Evolutionary conservation across 2,888 invertebrate genomes (phyloP), one percentile per base, ranked within the genome.

Genomic region (Rhingia campestris): DNA sequence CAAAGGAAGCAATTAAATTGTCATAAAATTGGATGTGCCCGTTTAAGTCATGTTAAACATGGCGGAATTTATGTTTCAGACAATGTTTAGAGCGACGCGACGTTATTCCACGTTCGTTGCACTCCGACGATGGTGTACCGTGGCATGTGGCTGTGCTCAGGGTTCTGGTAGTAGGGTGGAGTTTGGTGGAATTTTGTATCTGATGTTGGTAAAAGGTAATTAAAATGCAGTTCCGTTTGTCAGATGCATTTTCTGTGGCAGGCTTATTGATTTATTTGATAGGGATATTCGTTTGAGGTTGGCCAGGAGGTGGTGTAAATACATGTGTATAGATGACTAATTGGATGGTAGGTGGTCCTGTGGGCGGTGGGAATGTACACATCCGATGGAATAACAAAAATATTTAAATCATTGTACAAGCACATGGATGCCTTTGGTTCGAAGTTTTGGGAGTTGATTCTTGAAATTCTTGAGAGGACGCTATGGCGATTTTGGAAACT

Each of bases 1-100:
- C 80, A 80, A 84, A 80, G 70, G 80, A 80, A 80, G 74, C 84
- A 84, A 84, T 84, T 84, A 84, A 84, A 84, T 80, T 84, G 74
- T 84, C 84, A 84, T 84, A 80, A 80, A 80, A 80, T 79, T 74
- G 80, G 80, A 80, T 84, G 74, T 74, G 64, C 74, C 69, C 74
- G 74, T 53, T 84, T 84, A 80, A 84, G 70, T 80, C 84, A 49
- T 84, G 84, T 80, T 84, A 47, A 79, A 84, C 84, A 84, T 53
- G 58, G 37, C 37, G 59, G 74, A 74, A 66, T 70, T 69, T 82
- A 73, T 69, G 73, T 80, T 81, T 33, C 74, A 59, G 63, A 22
- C 59, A 79, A 41, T 84, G 67, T 77, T 77, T 51, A 61, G 77
- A 47, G 49, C 41, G 49, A 56, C 43, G 49, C 9, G 49, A 30